A percentile compares a stretch with the other conserved stretches of the same genome.
Conservation (phyloP, 1,140 invertebrate species). For the Drosophila miranda region DNA sequence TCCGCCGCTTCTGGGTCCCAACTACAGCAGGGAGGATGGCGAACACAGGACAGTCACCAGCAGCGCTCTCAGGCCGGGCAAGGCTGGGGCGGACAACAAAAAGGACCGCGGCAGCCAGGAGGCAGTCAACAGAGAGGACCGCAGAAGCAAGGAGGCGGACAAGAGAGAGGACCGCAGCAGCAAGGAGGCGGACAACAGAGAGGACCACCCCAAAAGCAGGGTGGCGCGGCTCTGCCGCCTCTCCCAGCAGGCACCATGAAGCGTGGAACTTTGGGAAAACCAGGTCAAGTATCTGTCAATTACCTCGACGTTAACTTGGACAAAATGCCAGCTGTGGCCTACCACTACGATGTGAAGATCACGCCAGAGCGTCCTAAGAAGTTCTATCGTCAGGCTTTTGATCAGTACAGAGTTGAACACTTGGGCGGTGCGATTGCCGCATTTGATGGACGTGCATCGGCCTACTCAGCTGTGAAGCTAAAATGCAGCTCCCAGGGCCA, state of each 20-base stretch:
- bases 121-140: background rate
- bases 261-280: conserved; percentile 82
- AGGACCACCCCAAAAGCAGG: conserved; percentile 7
- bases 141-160: background rate
- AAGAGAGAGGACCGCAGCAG: conserved; percentile 2
- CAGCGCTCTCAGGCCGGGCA: conserved; percentile 3
- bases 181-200: background rate
- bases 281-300: conserved; percentile 84
- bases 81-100: conserved; percentile 23
- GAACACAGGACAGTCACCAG: conserved; percentile 9
- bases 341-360: conserved; percentile 84
- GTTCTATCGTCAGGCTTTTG: conserved; percentile 77
- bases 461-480: conserved; percentile 55
- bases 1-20: conserved; percentile 12
- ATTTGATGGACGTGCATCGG: conserved; percentile 87
- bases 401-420: conserved; percentile 53
- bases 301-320: conserved; percentile 84
- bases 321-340: conserved; percentile 81
- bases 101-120: conserved; percentile 2
- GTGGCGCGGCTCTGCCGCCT: background rate
- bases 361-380: conserved; percentile 83
- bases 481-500: background rate
- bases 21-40: conserved; percentile 15
- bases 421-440: conserved; percentile 83
- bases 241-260: conserved; percentile 39